These are phyloP conservation scores for Himalopsyche phryganea DNA, from an alignment of 1,140 invertebrate species.

Conservation along the genomic window DNA sequence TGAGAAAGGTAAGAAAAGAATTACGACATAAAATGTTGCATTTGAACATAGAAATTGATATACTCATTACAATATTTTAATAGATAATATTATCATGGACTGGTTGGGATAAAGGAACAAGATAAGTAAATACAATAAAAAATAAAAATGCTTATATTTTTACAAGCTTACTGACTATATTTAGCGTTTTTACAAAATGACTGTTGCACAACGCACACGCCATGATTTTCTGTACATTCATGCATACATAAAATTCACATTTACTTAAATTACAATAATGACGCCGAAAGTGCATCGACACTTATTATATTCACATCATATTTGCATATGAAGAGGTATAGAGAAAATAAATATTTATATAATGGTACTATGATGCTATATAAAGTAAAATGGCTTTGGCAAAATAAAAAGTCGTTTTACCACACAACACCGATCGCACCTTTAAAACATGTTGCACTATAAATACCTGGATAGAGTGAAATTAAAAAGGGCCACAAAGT, in stretches of 20 bases:
- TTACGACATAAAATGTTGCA: too few species aligned
- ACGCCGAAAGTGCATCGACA: neutral
- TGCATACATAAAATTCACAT: constrained; percentile 26
- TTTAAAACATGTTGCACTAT: too few species aligned
- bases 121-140: constrained; percentile 8
- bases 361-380: constrained; percentile 4
- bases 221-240: constrained; percentile 26
- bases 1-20: too few species aligned
- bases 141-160: constrained; percentile 21
- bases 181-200: constrained; percentile 23
- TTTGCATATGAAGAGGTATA: constrained; percentile 12
- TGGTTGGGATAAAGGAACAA: too few species aligned
- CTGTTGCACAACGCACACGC: constrained; percentile 24
- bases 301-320: neutral
- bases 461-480: too few species aligned
- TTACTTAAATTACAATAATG: constrained; percentile 5
- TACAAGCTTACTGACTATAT: constrained; percentile 26
- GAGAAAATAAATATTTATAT: constrained; percentile 27
- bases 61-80: too few species aligned
- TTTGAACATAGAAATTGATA: too few species aligned
- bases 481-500: too few species aligned
- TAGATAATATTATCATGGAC: too few species aligned
- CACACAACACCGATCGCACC: neutral
- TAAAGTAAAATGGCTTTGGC: constrained; percentile 26
- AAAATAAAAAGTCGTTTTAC: constrained; percentile 13